Evolutionary conservation across 2,797 vertebrate species (phyloP), one percentile per base, ranked within the genome.

Genomic region (Spinus olivaceus): DNA sequence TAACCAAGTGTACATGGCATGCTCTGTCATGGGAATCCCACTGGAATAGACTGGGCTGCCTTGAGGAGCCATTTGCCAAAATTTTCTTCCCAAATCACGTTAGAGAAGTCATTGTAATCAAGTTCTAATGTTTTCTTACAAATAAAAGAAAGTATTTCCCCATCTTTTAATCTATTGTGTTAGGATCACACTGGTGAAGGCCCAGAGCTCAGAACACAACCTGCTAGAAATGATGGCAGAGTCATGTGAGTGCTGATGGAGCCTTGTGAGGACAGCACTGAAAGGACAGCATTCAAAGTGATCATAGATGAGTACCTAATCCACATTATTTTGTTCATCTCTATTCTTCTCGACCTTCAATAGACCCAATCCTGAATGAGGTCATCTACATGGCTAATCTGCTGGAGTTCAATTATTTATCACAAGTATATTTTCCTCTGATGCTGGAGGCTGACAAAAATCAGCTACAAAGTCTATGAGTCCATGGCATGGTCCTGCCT

Each of bases 91-190:
- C 73, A 44, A 66, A 70, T 41, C 5, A 41, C 4, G 6, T 57
- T 11, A 49, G 5, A 2, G 6, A 5, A 63, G 35, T 25, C 6
- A 46, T 11, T 70, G 2, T 30, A 64, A 32, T 57, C 0, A 3
- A 39, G 3, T 63, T 79, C 32, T 50, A 27, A 7, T 35, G 39
- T 46, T 86, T 81, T 33, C n/a, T 63, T 32, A 32, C 3, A 73
- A 90, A 80, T 19, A 61, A 76, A 28, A 73, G 9, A 27, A 32
- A 63, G 2, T 11, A 33, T 57, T 76, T 84, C 21, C 19, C 24
- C 8, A 7, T 50, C 20, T 56, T 73, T 39, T 17, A 56, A 15
- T 28, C 5, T 46, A 1, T 17, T 65, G 6, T 25, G 20, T 53
- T 66, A 53, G 30, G 61, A 24, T 2, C 12, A 50, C 27, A 39